Evolutionary conservation across 1,140 invertebrate genomes (phyloP).

Genomic region (Theocolax elegans): DNA sequence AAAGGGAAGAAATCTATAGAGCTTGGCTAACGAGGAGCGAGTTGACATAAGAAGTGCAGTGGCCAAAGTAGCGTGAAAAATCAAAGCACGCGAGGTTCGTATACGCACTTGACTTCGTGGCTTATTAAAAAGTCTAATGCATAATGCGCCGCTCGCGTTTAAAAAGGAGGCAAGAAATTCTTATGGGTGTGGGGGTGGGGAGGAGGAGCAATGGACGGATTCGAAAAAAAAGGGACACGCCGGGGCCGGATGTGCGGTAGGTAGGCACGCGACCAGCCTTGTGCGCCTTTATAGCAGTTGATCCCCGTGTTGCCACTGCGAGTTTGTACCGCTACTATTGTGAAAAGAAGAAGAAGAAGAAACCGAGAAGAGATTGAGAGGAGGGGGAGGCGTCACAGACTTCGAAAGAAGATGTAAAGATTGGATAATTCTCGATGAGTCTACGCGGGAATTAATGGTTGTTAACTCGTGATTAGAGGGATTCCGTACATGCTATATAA

Average conservation of each 20-base stretch:
- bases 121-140: slow-evolving; percentile 16
- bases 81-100: not conserved
- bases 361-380: not conserved
- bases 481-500: too few relatives aligned
- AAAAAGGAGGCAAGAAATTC: too few relatives aligned
- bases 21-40: too few relatives aligned
- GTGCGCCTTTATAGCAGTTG: slow-evolving; percentile 10
- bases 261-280: slow-evolving; percentile 11
- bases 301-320: not conserved
- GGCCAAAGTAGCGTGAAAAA: not conserved
- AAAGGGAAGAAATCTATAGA: too few relatives aligned
- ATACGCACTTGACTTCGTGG: too few relatives aligned
- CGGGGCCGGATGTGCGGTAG: slow-evolving; percentile 21
- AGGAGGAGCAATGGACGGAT: slow-evolving; percentile 1
- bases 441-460: too few relatives aligned
- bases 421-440: not conserved
- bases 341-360: not conserved
- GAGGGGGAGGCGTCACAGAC: not conserved
- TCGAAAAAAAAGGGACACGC: slow-evolving; percentile 11
- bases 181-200: too few relatives aligned
- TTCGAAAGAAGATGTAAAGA: not conserved
- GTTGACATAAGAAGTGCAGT: not conserved
- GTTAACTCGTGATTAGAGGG: too few relatives aligned
- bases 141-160: not conserved
- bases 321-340: slow-evolving; percentile 21